phyloP scores from a whole-genome alignment of 1,140 invertebrate species.

The honey bee (Apis mellifera) region DNA sequence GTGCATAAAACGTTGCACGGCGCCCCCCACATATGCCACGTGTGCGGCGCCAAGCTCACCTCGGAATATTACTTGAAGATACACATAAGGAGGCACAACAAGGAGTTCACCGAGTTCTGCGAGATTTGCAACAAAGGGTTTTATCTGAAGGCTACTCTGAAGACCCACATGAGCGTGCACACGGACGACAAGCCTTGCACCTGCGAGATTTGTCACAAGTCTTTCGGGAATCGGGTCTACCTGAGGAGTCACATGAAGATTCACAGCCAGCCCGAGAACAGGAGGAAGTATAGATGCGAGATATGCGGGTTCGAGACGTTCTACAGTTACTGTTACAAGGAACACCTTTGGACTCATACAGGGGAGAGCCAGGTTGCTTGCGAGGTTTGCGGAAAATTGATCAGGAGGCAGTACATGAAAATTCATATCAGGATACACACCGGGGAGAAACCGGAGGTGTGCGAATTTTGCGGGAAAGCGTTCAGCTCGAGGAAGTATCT shows the following conservation, averaged over 20 bases:
- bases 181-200: slow-evolving; percentile 63
- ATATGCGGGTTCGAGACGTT: slow-evolving; percentile 70
- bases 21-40: slow-evolving; percentile 65
- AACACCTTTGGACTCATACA: slow-evolving; percentile 81
- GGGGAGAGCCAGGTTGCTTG: slow-evolving; percentile 83
- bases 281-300: slow-evolving; percentile 67
- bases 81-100: slow-evolving; percentile 72
- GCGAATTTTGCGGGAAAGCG: slow-evolving; percentile 84
- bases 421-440: slow-evolving; percentile 89
- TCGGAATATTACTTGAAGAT: slow-evolving; percentile 69
- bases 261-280: slow-evolving; percentile 55
- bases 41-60: slow-evolving; percentile 69
- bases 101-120: slow-evolving; percentile 81
- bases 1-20: slow-evolving; percentile 68
- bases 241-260: slow-evolving; percentile 69
- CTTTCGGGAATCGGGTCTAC: slow-evolving; percentile 73
- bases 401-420: slow-evolving; percentile 81
- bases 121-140: slow-evolving; percentile 88
- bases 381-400: slow-evolving; percentile 81
- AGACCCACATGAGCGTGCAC: slow-evolving; percentile 71
- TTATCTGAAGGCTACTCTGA: slow-evolving; percentile 82
- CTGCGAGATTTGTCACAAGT: slow-evolving; percentile 81
- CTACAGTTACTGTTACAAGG: slow-evolving; percentile 73
- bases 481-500: slow-evolving; percentile 87
- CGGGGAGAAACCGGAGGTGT: slow-evolving; percentile 84